Base-by-base conservation (phyloP, 2,888 invertebrate genomes). In the Smittia aterrima region DNA sequence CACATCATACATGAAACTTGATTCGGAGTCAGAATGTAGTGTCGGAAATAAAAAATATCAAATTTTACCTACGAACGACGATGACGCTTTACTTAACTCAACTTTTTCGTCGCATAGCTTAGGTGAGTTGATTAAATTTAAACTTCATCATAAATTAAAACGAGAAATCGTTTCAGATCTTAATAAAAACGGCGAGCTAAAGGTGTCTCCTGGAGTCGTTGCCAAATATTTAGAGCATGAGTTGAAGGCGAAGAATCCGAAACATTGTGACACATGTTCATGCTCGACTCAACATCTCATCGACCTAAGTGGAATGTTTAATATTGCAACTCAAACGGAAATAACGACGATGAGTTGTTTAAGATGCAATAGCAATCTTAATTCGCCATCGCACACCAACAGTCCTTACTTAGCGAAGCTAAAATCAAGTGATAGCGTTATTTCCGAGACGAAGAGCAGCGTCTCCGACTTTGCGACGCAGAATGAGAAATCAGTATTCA, bases 141-240 rank as follows among this genome's bases (percentile, higher is more conserved):
- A 38, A 38, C 11, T 38, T n/a, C n/a, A n/a, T n/a, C 6, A 11
- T 38, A 38, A 38, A 38, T 38, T 38, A 11, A 38, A 38, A 4
- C 11, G 11, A 38, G 6, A 11, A 38, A 38, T 11, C 16, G 47
- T 58, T 9, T 13, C 18, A 58, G 58, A 58, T 22, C 22, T 22
- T 6, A 54, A 20, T 11, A 62, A 72, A 77, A 47, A 76, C 74
- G 77, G 77, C 41, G 80, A 81, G 76, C 80, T 82, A 40, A 80
- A 82, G 78, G 90, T 92, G 13, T 95, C 95, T 1, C 94, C 95
- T 24, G 92, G 94, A 9, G 90, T 94, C 71, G 92, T 95, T 92
- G 94, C 95, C 1, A 95, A 95, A 85, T 92, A 95, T 76, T 85
- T 96, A 32, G 93, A 95, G 82, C 94, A 95, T 75, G 93, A 94